Evolutionary conservation across 1,140 invertebrate genomes (phyloP).

Genomic region (Cepaea nemoralis): DNA sequence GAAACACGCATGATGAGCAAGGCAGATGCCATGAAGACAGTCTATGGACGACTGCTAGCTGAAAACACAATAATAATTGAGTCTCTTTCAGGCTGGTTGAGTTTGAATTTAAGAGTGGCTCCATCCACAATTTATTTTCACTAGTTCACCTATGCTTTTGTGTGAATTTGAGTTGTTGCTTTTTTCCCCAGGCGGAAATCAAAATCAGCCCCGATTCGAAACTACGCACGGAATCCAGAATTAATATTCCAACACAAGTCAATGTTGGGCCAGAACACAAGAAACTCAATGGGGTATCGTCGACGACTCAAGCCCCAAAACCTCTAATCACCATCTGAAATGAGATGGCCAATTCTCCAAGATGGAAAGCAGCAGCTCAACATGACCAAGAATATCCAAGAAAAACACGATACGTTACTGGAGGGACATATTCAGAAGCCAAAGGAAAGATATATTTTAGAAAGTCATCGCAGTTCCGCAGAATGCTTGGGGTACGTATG

Average conservation of each 20-base stretch:
- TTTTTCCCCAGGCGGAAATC: slow-evolving; percentile 11
- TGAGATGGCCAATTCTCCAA: not conserved
- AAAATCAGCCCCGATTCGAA: slow-evolving; percentile 49
- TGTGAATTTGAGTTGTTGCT: too few species aligned
- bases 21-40: too few species aligned
- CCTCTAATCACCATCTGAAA: slow-evolving; percentile 10
- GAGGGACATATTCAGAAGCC: slow-evolving; percentile 31
- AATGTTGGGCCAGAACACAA: slow-evolving; percentile 47
- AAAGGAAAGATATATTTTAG: not conserved
- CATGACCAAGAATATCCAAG: not conserved
- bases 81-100: too few species aligned
- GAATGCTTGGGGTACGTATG: slow-evolving; percentile 10
- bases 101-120: too few species aligned
- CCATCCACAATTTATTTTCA: too few species aligned
- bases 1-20: too few species aligned
- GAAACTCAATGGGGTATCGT: slow-evolving; percentile 49
- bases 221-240: slow-evolving; percentile 48
- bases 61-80: too few species aligned
- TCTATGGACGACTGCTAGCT: too few species aligned
- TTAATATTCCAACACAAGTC: slow-evolving; percentile 52
- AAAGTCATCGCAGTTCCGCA: not conserved
- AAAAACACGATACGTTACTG: slow-evolving; percentile 7
- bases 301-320: not conserved
- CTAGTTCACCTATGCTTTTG: too few species aligned
- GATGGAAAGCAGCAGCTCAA: slow-evolving; percentile 20